Conservation (phyloP, 1,140 invertebrate species). For the Megalonaias nervosa region DNA sequence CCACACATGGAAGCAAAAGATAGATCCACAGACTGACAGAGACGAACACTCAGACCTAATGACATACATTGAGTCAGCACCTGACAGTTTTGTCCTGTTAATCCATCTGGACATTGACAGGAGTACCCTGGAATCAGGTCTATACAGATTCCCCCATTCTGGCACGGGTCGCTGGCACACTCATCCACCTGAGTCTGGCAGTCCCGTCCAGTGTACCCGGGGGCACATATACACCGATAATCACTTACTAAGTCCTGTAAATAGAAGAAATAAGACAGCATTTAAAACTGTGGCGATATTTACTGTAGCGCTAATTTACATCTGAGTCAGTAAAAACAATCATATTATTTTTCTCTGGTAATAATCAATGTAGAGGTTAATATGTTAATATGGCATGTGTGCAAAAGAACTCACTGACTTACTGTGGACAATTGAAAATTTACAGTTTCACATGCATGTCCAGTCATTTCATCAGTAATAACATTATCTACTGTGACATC, state of each 20-base stretch:
- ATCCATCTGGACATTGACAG: conserved; percentile 75
- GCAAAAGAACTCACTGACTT: background rate
- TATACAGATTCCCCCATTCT: conserved; percentile 92
- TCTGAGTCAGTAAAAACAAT: background rate
- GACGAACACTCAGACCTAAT: background rate
- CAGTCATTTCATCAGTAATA: too few species aligned
- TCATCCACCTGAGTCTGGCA: conserved; percentile 67
- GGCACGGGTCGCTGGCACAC: conserved; percentile 86
- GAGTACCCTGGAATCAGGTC: conserved; percentile 74
- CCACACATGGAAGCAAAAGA: conserved; percentile 43
- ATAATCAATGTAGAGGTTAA: conserved; percentile 74
- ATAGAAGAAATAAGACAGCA: background rate
- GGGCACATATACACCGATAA: conserved; percentile 31
- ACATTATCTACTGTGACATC: too few species aligned
- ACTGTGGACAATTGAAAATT: too few species aligned
- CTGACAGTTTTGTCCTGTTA: conserved; percentile 68
- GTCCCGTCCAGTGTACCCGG: conserved; percentile 16
- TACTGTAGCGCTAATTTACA: background rate
- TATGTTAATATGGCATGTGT: conserved; percentile 53
- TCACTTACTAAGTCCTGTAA: conserved; percentile 64
- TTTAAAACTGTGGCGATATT: background rate
- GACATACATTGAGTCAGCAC: conserved; percentile 57
- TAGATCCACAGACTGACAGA: conserved; percentile 86
- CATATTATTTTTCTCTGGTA: conserved; percentile 75
- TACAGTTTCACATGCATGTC: too few species aligned